Conservation (phyloP, 64 coral and sea anemone genomes). For the Trachythela sp. region DNA sequence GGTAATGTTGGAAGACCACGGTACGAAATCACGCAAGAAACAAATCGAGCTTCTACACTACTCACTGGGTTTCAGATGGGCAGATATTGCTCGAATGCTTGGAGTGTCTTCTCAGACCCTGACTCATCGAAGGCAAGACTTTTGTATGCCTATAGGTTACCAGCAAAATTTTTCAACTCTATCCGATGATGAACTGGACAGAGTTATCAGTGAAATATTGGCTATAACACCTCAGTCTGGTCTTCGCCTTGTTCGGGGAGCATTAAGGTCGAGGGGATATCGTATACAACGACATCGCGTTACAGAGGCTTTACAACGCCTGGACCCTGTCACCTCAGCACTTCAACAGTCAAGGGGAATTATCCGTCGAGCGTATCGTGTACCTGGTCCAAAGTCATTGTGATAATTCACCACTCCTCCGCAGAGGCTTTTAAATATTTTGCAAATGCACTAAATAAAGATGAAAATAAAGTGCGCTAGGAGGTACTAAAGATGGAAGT, state of each 20-base stretch:
- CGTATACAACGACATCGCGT: slow-evolving; percentile 14
- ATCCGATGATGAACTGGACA: slow-evolving; percentile 40
- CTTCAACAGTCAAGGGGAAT: slow-evolving; percentile 44
- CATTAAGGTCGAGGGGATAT: slow-evolving; percentile 38
- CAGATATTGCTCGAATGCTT: slow-evolving; percentile 15
- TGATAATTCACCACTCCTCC: background rate
- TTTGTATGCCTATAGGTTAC: slow-evolving; percentile 42
- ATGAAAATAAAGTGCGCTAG: too few species aligned
- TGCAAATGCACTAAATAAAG: too few species aligned
- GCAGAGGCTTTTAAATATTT: too few species aligned
- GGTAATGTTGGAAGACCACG: slow-evolving; percentile 7
- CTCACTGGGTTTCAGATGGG: background rate
- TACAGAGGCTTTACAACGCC: slow-evolving; percentile 31
- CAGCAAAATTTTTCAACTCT: slow-evolving; percentile 35
- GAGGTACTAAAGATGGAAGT: too few species aligned
- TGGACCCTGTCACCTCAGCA: slow-evolving; percentile 41
- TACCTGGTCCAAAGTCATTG: slow-evolving; percentile 44
- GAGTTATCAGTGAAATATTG: slow-evolving; percentile 24
- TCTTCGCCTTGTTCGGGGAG: slow-evolving; percentile 37
- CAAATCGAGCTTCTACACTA: background rate
- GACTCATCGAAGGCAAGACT: slow-evolving; percentile 34
- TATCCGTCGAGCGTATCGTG: slow-evolving; percentile 38
- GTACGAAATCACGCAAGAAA: background rate
- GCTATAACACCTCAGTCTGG: slow-evolving; percentile 36
- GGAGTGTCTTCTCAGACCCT: slow-evolving; percentile 6